Base-by-base conservation (phyloP, 2,113 vertebrate species). In the Cryptoleucopteryx plumbea region DNA sequence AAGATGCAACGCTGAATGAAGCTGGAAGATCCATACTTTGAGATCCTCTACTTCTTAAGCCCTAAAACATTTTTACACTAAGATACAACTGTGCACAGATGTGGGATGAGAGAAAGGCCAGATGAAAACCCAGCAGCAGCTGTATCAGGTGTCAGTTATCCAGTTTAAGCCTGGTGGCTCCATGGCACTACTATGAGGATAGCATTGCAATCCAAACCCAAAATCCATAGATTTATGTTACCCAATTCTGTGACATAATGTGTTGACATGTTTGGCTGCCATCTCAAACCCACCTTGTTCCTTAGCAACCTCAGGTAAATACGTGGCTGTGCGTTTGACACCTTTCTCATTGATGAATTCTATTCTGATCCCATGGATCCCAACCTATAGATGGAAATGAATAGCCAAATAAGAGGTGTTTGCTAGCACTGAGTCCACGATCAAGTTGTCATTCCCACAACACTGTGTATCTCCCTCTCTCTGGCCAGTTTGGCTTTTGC, bases 311-410 rank as follows among this genome's bases (percentile, higher is more conserved):
- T 99, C 98, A 97, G 98, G 98, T 97, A 99, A 98, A 50, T 99
- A 99, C 67, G 98, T 99, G 97, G 98, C 98, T 98, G 98, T 98
- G 94, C 98, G 98, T 98, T 98, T 99, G 95, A 98, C 97, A 78
- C 98, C 98, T 96, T 99, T 99, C 96, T 99, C 98, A 97, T 99
- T 99, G 97, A 99, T 97, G 97, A 99, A 99, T 95, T 99, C 98
- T 98, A 99, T 99, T 95, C 98, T 98, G 98, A 98, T 99, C 75
- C 98, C 98, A 98, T 99, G 98, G 93, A 98, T 98, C 97, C 98
- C 98, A 97, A 99, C 98, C 98, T 99, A 97, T 4, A 92, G 95
- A 95, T 80, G 98, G 94, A 90, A 98, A 97, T 92, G 97, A 79
- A 96, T 11, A 97, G 95, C 81, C 90, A 97, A 68, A 53, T 97